phyloP scores from a whole-genome alignment of 2,113 vertebrate species.

The Catharus minimus region DNA sequence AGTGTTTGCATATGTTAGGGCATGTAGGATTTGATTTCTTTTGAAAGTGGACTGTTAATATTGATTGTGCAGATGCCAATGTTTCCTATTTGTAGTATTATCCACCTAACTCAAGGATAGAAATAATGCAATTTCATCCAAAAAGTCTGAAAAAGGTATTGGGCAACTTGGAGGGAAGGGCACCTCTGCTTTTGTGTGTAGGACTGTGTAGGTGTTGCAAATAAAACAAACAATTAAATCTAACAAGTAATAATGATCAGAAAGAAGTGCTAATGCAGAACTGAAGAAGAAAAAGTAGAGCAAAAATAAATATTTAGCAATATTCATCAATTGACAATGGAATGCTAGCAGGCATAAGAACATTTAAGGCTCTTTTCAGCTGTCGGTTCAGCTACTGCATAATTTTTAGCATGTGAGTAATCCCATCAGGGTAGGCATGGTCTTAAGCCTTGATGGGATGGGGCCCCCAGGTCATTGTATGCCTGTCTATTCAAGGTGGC shows the following conservation, averaged over 20 bases:
- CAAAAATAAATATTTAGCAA: conserved; percentile 35
- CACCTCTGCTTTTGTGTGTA: neutral
- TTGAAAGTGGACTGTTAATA: neutral
- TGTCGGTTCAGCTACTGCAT: conserved; percentile 44
- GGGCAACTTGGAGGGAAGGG: neutral
- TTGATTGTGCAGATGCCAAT: neutral
- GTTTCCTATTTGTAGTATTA: neutral
- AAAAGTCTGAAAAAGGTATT: neutral
- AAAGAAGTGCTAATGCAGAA: neutral
- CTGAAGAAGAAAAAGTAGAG: neutral
- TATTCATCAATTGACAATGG: neutral
- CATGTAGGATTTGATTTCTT: neutral
- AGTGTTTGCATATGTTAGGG: neutral
- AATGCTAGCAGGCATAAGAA: conserved; percentile 39
- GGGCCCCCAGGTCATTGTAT: conserved; percentile 31
- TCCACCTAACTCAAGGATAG: neutral
- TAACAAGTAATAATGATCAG: neutral
- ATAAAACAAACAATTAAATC: neutral
- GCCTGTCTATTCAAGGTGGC: conserved; percentile 38
- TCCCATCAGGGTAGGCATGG: conserved; percentile 40
- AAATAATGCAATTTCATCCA: neutral
- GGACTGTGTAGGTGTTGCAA: neutral
- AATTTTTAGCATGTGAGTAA: conserved; percentile 39
- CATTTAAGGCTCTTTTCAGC: conserved; percentile 55
- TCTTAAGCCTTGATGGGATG: conserved; percentile 44